phyloP scores from a whole-genome alignment of 2,797 vertebrate species.

The Gymnocypris eckloni region DNA sequence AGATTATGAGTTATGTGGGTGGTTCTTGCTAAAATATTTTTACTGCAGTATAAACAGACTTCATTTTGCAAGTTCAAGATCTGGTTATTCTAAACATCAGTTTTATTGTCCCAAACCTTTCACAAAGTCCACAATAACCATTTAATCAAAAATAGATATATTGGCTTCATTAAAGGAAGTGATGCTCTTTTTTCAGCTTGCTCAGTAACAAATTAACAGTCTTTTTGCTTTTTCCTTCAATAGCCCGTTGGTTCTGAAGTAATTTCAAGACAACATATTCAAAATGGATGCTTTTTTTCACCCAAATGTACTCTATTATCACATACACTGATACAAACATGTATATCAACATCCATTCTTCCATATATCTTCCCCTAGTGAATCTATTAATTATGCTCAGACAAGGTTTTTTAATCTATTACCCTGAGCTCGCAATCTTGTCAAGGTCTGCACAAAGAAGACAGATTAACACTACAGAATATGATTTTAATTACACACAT shows the following conservation, averaged over 20 bases:
- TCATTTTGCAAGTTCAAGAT: not conserved
- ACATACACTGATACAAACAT: not conserved
- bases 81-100: not conserved
- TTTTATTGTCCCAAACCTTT: not conserved
- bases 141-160: not conserved
- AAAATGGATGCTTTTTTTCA: not conserved
- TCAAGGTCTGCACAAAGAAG: slow-evolving; percentile 25
- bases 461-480: slow-evolving; percentile 13
- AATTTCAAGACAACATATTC: not conserved
- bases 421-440: not conserved
- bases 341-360: not conserved
- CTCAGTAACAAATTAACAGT: not conserved
- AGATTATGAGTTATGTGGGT: not conserved
- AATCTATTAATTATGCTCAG: slow-evolving; percentile 4
- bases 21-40: not conserved
- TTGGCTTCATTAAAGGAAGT: not conserved
- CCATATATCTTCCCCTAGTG: not conserved
- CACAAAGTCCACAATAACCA: not conserved
- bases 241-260: not conserved
- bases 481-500: slow-evolving; percentile 14
- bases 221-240: not conserved
- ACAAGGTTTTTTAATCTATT: slow-evolving; percentile 1
- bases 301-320: not conserved
- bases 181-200: not conserved
- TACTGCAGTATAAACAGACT: not conserved